These are phyloP conservation scores for Branchinecta sandiegonensis DNA, from an alignment of 2,888 invertebrate genomes.

Conservation along the genomic window DNA sequence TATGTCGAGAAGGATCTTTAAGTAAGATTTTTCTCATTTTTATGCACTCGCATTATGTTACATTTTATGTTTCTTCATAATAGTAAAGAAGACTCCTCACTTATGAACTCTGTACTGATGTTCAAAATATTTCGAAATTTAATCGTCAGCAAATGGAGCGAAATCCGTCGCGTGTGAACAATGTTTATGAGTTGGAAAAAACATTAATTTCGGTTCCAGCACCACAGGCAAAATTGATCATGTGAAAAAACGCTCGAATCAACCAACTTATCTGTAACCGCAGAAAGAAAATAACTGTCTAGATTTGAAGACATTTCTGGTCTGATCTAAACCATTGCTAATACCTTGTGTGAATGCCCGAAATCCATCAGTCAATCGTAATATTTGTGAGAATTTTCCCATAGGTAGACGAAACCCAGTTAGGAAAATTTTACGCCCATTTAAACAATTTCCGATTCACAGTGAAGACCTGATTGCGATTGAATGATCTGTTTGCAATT, in stretches of 20 bases:
- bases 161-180: too few relatives aligned
- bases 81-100: too few relatives aligned
- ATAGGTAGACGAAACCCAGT: background rate
- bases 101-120: too few relatives aligned
- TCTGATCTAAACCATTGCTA: constrained; percentile 15
- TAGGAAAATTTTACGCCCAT: constrained; percentile 5
- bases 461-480: constrained; percentile 7
- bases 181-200: too few relatives aligned
- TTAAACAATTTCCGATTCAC: constrained; percentile 10
- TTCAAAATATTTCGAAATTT: too few relatives aligned
- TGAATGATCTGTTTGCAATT: constrained; percentile 8
- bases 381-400: constrained; percentile 4
- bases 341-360: constrained; percentile 12
- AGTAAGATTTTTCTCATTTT: too few relatives aligned
- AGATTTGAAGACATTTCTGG: constrained; percentile 1
- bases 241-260: constrained; percentile 4
- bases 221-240: background rate
- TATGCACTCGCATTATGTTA: too few relatives aligned
- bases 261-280: background rate
- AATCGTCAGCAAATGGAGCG: too few relatives aligned
- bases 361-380: constrained; percentile 14
- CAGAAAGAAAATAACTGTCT: constrained; percentile 15
- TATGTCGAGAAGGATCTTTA: too few relatives aligned
- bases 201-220: too few relatives aligned
- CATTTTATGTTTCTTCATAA: too few relatives aligned